Evolutionary conservation across 1,140 invertebrate genomes (phyloP).

Genomic region (Leguminivora glycinivorella): DNA sequence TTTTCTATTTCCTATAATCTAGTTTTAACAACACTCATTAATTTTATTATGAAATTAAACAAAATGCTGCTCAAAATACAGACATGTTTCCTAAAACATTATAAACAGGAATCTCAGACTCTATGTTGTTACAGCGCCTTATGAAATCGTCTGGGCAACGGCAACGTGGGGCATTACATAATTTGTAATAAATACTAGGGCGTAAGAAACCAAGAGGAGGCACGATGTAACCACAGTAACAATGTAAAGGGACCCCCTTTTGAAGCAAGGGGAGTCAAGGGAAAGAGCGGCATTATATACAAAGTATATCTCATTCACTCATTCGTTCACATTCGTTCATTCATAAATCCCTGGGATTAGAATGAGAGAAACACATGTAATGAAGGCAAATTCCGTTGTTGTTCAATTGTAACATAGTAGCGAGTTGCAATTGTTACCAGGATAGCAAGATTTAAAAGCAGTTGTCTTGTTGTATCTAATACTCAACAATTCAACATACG

Average conservation of each 20-base stretch:
- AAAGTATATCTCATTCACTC: not conserved
- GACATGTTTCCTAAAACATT: too few species aligned
- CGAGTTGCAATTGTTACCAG: not conserved
- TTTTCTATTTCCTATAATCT: too few species aligned
- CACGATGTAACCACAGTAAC: too few species aligned
- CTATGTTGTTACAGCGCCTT: constrained; percentile 30
- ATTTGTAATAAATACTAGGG: constrained; percentile 69
- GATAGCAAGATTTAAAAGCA: not conserved
- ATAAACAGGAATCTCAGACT: too few species aligned
- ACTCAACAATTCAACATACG: not conserved
- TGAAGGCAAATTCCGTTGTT: too few species aligned
- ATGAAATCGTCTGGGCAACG: constrained; percentile 36
- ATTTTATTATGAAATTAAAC: too few species aligned
- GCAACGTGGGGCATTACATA: constrained; percentile 55
- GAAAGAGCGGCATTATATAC: not conserved
- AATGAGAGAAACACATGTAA: too few species aligned
- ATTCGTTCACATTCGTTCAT: not conserved
- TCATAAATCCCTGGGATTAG: not conserved
- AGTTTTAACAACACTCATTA: too few species aligned
- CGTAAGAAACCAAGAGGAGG: constrained; percentile 36
- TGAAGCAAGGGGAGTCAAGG: constrained; percentile 2
- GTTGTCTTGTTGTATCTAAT: not conserved
- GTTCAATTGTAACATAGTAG: not conserved
- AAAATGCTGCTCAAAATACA: too few species aligned
- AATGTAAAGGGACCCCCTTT: constrained; percentile 28